Percentiles rank a stretch among this genome's conserved stretches.
These are phyloP conservation scores for Heteronetta atricapilla DNA, from an alignment of 2,113 vertebrate genomes.

Conservation along the genomic window DNA sequence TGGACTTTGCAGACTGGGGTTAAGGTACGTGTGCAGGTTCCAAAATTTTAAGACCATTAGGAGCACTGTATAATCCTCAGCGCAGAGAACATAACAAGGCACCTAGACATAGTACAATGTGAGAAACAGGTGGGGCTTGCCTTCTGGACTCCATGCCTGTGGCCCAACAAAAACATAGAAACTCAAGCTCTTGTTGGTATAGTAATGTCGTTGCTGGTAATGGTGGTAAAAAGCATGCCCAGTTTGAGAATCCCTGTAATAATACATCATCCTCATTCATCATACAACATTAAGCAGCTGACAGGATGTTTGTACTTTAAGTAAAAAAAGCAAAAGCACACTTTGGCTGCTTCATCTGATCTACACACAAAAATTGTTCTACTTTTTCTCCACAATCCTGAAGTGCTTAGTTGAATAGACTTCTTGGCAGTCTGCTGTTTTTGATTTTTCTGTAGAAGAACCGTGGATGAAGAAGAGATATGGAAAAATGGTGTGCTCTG, in stretches of 20 bases:
- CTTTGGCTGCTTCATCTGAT: neutral
- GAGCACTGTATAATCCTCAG: neutral
- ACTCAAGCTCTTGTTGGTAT: fast-evolving
- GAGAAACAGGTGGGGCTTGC: neutral
- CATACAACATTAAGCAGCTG: neutral
- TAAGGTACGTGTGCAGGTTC: neutral
- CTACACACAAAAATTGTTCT: fast-evolving
- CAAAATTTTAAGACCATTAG: neutral
- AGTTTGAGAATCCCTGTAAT: neutral
- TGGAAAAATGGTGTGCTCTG: neutral
- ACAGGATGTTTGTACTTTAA: neutral
- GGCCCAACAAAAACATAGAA: neutral
- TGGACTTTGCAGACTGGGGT: neutral
- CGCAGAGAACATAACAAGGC: neutral
- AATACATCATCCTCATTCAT: neutral
- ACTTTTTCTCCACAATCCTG: neutral
- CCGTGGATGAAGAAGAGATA: neutral
- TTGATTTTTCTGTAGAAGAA: neutral
- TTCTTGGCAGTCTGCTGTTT: neutral
- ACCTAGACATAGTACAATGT: fast-evolving
- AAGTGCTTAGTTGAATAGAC: neutral
- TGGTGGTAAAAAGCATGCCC: neutral
- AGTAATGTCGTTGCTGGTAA: neutral
- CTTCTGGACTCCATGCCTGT: neutral
- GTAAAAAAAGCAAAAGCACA: neutral